phyloP scores from a whole-genome alignment of 2,797 vertebrate species.

The Hipposideros larvatus region DNA sequence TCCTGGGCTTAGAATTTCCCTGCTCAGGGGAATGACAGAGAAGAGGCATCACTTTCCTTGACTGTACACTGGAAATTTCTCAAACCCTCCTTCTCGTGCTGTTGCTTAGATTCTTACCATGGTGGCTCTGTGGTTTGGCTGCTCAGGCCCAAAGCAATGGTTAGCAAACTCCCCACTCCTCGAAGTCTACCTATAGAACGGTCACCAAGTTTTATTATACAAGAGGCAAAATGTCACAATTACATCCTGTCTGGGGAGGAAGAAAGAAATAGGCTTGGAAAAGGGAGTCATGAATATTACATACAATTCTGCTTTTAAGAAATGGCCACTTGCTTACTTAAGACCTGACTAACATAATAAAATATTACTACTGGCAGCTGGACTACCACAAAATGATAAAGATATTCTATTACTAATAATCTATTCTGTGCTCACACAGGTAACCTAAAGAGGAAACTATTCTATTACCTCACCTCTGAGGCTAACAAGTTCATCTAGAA shows the following conservation, averaged over 20 bases:
- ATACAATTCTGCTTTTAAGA: constrained; percentile 63
- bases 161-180: neutral
- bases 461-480: constrained; percentile 59
- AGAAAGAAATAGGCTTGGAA: neutral
- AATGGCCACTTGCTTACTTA: constrained; percentile 53
- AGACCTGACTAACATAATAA: constrained; percentile 51
- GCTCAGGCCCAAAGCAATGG: neutral
- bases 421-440: constrained; percentile 6
- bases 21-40: neutral
- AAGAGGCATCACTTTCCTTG: neutral
- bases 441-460: constrained; percentile 62
- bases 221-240: constrained; percentile 38
- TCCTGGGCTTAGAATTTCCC: neutral
- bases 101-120: neutral
- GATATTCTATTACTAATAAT: constrained; percentile 46
- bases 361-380: constrained; percentile 35
- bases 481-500: constrained; percentile 57
- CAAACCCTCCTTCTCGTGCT: neutral
- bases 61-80: neutral
- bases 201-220: neutral
- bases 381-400: constrained; percentile 57
- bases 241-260: neutral
- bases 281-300: constrained; percentile 60
- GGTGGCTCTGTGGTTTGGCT: neutral
- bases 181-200: neutral